phyloP scores from a whole-genome alignment of 2,888 invertebrate species.

The Drosophila phalerata region DNA sequence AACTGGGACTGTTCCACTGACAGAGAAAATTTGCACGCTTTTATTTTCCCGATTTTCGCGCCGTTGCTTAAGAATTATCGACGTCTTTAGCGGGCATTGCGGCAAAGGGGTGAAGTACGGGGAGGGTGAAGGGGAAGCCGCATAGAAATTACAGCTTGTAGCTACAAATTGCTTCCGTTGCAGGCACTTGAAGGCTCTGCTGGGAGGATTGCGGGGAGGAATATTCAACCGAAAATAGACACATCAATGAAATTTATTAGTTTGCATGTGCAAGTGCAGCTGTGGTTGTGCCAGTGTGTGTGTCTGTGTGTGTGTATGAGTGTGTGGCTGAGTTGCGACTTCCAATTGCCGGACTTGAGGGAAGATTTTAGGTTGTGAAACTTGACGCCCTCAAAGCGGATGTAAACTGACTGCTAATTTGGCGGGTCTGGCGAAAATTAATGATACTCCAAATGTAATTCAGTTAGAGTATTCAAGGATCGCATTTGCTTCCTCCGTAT shows the following conservation, averaged over 20 bases:
- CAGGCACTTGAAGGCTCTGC: conserved; percentile 65
- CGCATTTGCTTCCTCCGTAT: conserved; percentile 10
- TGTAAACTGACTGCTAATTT: conserved; percentile 73
- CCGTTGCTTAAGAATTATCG: conserved; percentile 76
- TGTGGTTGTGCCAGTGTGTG: conserved; percentile 39
- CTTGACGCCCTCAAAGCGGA: conserved; percentile 60
- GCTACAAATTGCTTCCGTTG: conserved; percentile 83
- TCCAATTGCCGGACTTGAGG: conserved; percentile 66
- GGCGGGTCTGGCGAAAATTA: conserved; percentile 56
- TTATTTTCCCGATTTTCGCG: conserved; percentile 72
- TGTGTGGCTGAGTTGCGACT: conserved; percentile 48
- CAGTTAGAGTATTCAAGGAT: conserved; percentile 8
- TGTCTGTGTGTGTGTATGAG: conserved; percentile 43
- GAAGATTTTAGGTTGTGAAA: conserved; percentile 49
- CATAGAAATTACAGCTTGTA: conserved; percentile 79
- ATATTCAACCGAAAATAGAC: conserved; percentile 77
- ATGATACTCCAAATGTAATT: conserved; percentile 42
- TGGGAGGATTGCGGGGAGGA: conserved; percentile 2
- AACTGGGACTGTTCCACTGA: conserved; percentile 54
- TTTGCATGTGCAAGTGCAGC: conserved; percentile 82
- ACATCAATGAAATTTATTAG: conserved; percentile 84
- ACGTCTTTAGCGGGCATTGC: conserved; percentile 59
- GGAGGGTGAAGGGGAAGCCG: conserved; percentile 18
- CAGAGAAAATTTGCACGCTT: conserved; percentile 76
- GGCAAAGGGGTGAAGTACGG: neutral